Base-by-base conservation (phyloP, 2,888 invertebrate genomes). In the Pecten maximus region DNA sequence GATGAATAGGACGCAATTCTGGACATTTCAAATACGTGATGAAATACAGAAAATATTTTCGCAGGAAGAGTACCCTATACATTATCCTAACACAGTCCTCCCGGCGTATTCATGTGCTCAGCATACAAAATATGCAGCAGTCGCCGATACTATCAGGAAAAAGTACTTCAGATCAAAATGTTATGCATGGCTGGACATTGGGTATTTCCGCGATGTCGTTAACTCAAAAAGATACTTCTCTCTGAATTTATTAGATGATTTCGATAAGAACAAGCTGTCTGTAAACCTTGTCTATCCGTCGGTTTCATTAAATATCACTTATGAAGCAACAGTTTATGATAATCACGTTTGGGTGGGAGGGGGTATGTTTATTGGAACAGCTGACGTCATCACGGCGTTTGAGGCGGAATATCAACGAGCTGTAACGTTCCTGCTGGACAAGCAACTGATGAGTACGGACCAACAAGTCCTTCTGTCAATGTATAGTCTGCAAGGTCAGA, bases 111-210 rank as follows among this genome's bases (percentile, higher is more conserved):
- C 94, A 15, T 94, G 94, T 88, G 92, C 93, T 19, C 94, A 94
- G 87, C 94, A 94, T 91, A 92, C 95, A 16, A 95, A 95, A 89
- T 94, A 92, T 92, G 94, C 93, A 19, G 89, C 93, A 40, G 89
- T 94, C 12, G 89, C 91, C 35, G 54, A 92, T 3, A 93, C 94
- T 4, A 91, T 94, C 3, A 54, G 88, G 2, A 88, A 91, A 15
- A 90, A 93, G 16, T 89, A 89, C 87, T 94, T 94, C 89, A 50
- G 89, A 3, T 91, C 93, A 15, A 91, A 91, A 44, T 94, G 92
- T 91, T 93, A 93, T 87, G 91, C 93, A 44, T 95, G 95, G 95
- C 39, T 95, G 0, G 95, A 95, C 90, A 91, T 94, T 16, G 95
- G 94, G 16, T 94, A 93, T 91, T 94, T 94, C 88, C 91, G 94